Percentiles rank a stretch among this genome's conserved stretches.
Conservation (phyloP, 2,113 vertebrate species). For the Pluvialis apricaria region DNA sequence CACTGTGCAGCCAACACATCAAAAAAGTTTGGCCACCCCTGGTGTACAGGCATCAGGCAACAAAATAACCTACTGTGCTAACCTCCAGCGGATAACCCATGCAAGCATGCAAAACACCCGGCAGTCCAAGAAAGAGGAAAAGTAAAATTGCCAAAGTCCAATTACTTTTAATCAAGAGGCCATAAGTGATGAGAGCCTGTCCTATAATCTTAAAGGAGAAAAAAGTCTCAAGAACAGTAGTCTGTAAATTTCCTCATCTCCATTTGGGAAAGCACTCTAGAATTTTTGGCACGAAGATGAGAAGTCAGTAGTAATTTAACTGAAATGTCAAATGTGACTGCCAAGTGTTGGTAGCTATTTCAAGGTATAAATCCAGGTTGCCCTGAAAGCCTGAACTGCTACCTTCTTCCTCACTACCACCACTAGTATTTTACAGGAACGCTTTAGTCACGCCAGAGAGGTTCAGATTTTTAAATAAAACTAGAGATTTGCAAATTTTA, state of each 20-base stretch:
- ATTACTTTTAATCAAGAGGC: constrained; percentile 71
- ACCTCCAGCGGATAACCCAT: constrained; percentile 50
- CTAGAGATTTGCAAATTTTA: not conserved
- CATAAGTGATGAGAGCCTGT: constrained; percentile 63
- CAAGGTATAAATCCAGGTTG: constrained; percentile 66
- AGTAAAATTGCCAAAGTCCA: constrained; percentile 49
- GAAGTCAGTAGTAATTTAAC: constrained; percentile 74
- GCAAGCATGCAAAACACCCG: constrained; percentile 38
- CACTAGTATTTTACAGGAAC: not conserved
- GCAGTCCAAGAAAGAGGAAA: constrained; percentile 12
- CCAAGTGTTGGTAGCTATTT: constrained; percentile 65
- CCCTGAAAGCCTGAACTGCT: constrained; percentile 54
- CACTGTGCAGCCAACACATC: constrained; percentile 54
- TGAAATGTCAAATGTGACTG: constrained; percentile 67
- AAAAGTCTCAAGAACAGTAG: constrained; percentile 39
- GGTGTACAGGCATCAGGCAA: constrained; percentile 58
- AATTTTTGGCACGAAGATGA: constrained; percentile 63
- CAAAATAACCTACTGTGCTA: constrained; percentile 61
- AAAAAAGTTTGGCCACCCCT: constrained; percentile 67
- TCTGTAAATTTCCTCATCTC: constrained; percentile 55
- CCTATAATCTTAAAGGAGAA: constrained; percentile 50
- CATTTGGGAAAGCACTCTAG: constrained; percentile 49
- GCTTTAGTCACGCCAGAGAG: not conserved
- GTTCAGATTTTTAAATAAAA: constrained; percentile 39
- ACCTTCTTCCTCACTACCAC: not conserved